Evolutionary conservation across 2,113 vertebrate species (phyloP).

Genomic region (Proterorhinus semilunaris): DNA sequence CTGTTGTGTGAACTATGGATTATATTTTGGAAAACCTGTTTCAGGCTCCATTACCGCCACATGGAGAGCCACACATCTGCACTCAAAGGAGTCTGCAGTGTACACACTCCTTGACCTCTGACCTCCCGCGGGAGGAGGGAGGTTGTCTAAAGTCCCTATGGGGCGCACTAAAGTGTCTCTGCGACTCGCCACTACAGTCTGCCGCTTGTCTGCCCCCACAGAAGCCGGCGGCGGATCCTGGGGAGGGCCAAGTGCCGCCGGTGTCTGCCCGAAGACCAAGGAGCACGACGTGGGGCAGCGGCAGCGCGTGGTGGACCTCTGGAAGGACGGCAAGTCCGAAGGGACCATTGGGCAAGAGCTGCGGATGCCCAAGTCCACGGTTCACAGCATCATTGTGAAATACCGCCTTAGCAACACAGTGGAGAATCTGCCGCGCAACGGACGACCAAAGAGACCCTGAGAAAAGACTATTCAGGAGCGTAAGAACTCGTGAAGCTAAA

Average conservation of each 20-base stretch:
- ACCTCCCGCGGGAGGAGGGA: conserved; percentile 37
- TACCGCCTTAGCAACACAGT: conserved; percentile 83
- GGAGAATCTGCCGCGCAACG: conserved; percentile 81
- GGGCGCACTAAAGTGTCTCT: conserved; percentile 68
- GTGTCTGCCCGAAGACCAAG: conserved; percentile 81
- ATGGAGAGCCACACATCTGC: conserved; percentile 51
- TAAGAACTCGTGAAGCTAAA: conserved; percentile 17
- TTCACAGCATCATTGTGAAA: conserved; percentile 85
- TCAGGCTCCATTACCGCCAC: conserved; percentile 40
- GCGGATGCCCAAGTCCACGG: conserved; percentile 81
- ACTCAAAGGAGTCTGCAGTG: conserved; percentile 40
- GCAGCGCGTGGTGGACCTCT: conserved; percentile 83
- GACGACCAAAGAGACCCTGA: conserved; percentile 78
- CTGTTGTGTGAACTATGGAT: conserved; percentile 23
- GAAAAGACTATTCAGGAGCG: conserved; percentile 42
- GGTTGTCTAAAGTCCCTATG: conserved; percentile 44
- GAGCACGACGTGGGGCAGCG: conserved; percentile 81
- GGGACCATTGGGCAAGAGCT: conserved; percentile 81
- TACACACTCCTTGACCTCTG: conserved; percentile 42
- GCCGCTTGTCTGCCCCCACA: conserved; percentile 83
- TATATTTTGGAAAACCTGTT: conserved; percentile 47
- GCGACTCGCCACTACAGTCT: conserved; percentile 81
- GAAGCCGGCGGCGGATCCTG: conserved; percentile 64
- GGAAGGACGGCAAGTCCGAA: conserved; percentile 83
- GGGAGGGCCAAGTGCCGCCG: conserved; percentile 49